phyloP scores from a whole-genome alignment of 2,888 invertebrate genomes.

The Eurois occulta region DNA sequence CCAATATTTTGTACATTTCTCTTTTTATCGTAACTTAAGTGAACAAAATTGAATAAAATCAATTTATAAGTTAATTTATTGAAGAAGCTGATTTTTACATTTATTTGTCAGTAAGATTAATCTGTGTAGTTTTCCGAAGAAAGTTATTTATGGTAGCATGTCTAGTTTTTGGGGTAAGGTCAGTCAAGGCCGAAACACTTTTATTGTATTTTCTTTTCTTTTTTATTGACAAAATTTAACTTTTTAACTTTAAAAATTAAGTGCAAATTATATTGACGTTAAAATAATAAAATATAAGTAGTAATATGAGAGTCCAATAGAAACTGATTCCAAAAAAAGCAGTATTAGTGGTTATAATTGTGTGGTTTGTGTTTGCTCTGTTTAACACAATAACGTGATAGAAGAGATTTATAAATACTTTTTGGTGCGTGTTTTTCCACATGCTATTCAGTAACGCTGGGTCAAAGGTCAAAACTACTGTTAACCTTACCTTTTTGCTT shows the following conservation, averaged over 20 bases:
- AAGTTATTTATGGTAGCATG: conserved; percentile 43
- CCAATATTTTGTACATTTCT: conserved; percentile 35
- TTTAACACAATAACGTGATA: conserved; percentile 18
- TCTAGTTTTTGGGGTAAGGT: conserved; percentile 30
- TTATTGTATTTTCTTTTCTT: conserved; percentile 11
- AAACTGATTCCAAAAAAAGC: not conserved
- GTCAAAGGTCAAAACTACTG: conserved; percentile 53
- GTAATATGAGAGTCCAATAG: not conserved
- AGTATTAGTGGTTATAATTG: not conserved
- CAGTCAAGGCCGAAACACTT: conserved; percentile 50
- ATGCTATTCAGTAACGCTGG: conserved; percentile 26
- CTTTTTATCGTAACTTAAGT: conserved; percentile 14
- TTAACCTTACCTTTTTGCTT: not conserved
- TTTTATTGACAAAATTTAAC: not conserved
- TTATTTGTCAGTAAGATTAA: conserved; percentile 31
- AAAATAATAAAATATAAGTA: not conserved
- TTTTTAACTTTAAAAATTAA: not conserved
- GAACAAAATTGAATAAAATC: conserved; percentile 15
- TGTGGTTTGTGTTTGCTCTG: not conserved
- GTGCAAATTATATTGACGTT: not conserved
- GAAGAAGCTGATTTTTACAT: conserved; percentile 22
- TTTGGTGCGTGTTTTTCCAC: conserved; percentile 29
- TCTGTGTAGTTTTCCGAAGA: conserved; percentile 27
- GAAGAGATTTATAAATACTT: conserved; percentile 29
- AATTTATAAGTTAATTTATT: conserved; percentile 19